phyloP scores from a whole-genome alignment of 2,797 vertebrate genomes.

The Eptatretus atami region DNA sequence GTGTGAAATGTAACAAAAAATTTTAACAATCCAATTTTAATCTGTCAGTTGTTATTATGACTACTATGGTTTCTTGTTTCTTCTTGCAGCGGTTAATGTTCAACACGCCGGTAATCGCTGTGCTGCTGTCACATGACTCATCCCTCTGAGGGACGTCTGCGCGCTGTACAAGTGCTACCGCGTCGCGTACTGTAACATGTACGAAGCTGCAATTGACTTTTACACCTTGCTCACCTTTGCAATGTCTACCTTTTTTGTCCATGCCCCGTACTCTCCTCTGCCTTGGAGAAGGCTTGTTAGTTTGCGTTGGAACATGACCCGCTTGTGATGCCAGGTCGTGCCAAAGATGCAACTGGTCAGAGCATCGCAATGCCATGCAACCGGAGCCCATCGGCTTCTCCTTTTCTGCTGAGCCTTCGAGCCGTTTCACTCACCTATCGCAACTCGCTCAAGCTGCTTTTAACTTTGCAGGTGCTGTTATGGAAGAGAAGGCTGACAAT shows the following conservation, averaged over 20 bases:
- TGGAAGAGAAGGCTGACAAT: too few species aligned
- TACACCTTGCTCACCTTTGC: too few species aligned
- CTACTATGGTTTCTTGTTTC: too few species aligned
- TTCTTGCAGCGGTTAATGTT: slow-evolving; percentile 40
- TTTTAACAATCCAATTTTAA: too few species aligned
- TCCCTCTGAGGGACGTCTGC: slow-evolving; percentile 55
- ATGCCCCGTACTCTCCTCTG: too few species aligned
- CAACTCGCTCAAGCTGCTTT: slow-evolving; percentile 30
- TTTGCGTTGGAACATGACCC: too few species aligned
- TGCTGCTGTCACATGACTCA: slow-evolving; percentile 70
- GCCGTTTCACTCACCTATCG: slow-evolving; percentile 50
- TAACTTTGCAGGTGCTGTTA: not conserved
- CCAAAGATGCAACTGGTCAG: slow-evolving; percentile 72
- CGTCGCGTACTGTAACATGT: slow-evolving; percentile 95
- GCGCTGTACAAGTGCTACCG: slow-evolving; percentile 86
- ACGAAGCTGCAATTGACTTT: not conserved
- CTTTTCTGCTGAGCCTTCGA: slow-evolving; percentile 62
- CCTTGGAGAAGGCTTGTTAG: too few species aligned
- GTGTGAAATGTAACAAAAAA: too few species aligned
- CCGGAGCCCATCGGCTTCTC: slow-evolving; percentile 67
- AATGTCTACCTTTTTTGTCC: too few species aligned
- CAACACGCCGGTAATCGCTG: slow-evolving; percentile 53
- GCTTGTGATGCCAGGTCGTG: slow-evolving; percentile 21
- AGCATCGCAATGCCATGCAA: slow-evolving; percentile 48
- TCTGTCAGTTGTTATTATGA: too few species aligned